phyloP scores from a whole-genome alignment of 2,113 vertebrate species.

The Scortum barcoo region DNA sequence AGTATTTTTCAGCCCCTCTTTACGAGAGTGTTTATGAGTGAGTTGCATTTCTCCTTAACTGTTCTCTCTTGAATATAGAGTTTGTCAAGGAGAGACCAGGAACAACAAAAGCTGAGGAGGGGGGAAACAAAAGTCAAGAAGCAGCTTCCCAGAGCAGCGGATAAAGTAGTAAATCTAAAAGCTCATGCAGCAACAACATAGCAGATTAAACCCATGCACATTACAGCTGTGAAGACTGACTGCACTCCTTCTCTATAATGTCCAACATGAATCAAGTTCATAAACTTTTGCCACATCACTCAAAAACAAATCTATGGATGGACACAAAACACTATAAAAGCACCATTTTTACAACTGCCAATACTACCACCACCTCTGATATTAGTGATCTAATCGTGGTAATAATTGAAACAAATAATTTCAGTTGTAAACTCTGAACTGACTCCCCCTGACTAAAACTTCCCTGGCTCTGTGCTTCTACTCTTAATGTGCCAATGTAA shows the following conservation, averaged over 20 bases:
- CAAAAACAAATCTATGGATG: background rate
- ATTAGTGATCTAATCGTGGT: background rate
- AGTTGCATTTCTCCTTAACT: conserved; percentile 11
- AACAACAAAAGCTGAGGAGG: background rate
- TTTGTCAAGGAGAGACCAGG: background rate
- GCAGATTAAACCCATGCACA: background rate
- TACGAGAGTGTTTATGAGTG: conserved; percentile 36
- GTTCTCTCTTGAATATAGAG: conserved; percentile 20
- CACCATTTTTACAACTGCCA: background rate
- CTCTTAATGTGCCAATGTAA: conserved; percentile 22
- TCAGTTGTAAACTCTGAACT: conserved; percentile 1
- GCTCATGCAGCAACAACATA: background rate
- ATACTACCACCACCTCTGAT: background rate
- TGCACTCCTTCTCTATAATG: background rate
- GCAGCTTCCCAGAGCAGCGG: background rate
- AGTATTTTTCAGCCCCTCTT: conserved; percentile 3
- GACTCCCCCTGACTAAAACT: conserved; percentile 26
- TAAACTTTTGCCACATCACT: conserved; percentile 16
- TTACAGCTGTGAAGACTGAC: background rate
- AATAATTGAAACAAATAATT: background rate
- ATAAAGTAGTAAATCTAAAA: background rate
- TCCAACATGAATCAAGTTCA: background rate
- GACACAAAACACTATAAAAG: background rate
- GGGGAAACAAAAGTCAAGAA: background rate
- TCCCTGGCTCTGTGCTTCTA: conserved; percentile 10